Evolutionary conservation across 1,140 invertebrate species (phyloP), one percentile per base, ranked within the genome.

Genomic region (Drosophila bifasciata): DNA sequence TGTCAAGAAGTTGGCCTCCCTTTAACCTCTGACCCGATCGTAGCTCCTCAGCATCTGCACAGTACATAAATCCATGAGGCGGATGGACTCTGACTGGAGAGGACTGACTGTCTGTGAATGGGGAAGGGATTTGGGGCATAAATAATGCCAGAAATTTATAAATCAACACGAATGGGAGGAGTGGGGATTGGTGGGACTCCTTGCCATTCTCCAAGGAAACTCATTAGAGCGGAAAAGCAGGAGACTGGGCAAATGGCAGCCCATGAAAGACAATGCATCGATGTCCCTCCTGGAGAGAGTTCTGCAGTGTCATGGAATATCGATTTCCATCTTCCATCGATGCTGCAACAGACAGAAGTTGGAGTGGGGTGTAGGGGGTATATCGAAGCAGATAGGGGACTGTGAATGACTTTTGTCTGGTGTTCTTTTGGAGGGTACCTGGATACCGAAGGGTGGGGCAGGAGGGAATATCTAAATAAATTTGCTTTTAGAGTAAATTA

Each of bases 401-500:
- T 23, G 32, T 11, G 43, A 36, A 61, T 64, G 63, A 25, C 60
- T 64, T 50, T 45, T 16, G 45, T 44, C 59, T 64, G 32, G 15
- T 11, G 15, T 19, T 44, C 19, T 45, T 36, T 36, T 13, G 32
- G 11, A 36, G 11, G 32, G 11, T 32, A 25, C 36, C 44, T 64
- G 46, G 13, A 19, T 13, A 11, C 17, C 6, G 13, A 3, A 6
- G 23, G 28, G 9, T 15, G n/a, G n/a, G n/a, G n/a, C n/a, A n/a
- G 46, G 32, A 2, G 45, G 28, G 55, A 21, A 52, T 60, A 51
- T 77, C 77, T 73, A 71, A 66, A 71, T 67, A 86, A 66, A 86
- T 81, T 81, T 71, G 77, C 77, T 69, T 71, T 81, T 11, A 19
- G 64, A 75, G 74, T 53, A 86, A 81, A 86, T 86, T 80, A 86